Conservation (phyloP, 2,797 vertebrate genomes). For the Rhinogobio ventralis region DNA sequence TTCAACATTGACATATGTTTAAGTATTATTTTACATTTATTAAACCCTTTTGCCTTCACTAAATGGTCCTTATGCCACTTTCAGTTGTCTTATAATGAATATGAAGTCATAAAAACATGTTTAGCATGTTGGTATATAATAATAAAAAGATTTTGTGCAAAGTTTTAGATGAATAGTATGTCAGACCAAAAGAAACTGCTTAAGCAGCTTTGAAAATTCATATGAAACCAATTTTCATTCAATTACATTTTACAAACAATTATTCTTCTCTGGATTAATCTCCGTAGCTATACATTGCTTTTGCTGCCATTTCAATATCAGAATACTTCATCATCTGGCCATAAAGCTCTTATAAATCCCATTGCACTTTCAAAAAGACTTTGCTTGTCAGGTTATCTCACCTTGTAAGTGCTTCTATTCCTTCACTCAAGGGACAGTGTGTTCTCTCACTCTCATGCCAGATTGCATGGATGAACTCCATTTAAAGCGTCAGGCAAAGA, state of each 20-base stretch:
- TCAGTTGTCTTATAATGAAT: not conserved
- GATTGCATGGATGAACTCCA: constrained; percentile 36
- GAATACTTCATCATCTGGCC: not conserved
- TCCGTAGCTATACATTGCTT: constrained; percentile 9
- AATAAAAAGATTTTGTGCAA: not conserved
- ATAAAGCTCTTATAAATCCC: constrained; percentile 14
- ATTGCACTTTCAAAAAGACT: constrained; percentile 2
- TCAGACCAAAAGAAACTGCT: not conserved
- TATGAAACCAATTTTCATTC: not conserved
- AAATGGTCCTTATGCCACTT: not conserved
- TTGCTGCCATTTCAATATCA: constrained; percentile 1
- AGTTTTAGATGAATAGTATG: not conserved
- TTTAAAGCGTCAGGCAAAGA: constrained; percentile 42
- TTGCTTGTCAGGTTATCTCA: constrained; percentile 37
- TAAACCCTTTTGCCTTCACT: not conserved
- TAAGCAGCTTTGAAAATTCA: not conserved
- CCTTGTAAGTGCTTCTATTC: constrained; percentile 29
- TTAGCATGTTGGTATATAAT: not conserved
- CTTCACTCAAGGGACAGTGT: constrained; percentile 11
- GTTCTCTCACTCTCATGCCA: constrained; percentile 6
- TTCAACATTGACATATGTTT: not conserved
- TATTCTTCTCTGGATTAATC: not conserved
- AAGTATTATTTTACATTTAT: too few species aligned
- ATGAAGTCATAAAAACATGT: not conserved
- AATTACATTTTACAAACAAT: not conserved